Conservation (phyloP, 1,140 invertebrate species). For the Heliconius nattereri region DNA sequence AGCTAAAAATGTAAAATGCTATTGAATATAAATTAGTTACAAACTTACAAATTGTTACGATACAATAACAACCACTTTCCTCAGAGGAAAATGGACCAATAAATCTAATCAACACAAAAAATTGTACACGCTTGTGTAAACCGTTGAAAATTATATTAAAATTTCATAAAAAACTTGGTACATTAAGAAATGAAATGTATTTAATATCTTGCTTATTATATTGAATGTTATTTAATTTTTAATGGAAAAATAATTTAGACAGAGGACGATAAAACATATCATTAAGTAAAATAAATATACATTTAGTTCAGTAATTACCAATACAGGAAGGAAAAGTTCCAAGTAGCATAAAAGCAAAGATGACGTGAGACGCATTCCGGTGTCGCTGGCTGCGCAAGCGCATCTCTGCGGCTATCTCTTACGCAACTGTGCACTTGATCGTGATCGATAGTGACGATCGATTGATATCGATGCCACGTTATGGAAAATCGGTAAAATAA, state of each 20-base stretch:
- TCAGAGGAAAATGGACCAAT: conserved; percentile 7
- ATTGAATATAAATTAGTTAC: background rate
- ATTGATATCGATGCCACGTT: conserved; percentile 2
- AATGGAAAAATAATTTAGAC: too few relatives aligned
- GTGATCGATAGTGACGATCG: conserved; percentile 23
- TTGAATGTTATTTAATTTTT: too few relatives aligned
- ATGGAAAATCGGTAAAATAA: background rate
- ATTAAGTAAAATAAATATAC: too few relatives aligned
- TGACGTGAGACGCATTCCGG: conserved; percentile 19
- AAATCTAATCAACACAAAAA: background rate
- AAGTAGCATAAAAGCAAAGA: conserved; percentile 21
- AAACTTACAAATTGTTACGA: background rate
- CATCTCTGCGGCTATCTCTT: conserved; percentile 21
- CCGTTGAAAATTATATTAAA: background rate
- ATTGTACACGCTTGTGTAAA: background rate
- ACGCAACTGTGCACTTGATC: conserved; percentile 24
- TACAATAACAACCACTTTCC: background rate
- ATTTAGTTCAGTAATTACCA: background rate
- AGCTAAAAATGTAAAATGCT: too few relatives aligned
- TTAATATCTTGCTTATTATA: background rate
- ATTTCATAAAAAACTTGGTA: background rate
- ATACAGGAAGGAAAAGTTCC: conserved; percentile 4
- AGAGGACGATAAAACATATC: too few relatives aligned
- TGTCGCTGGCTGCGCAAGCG: conserved; percentile 19
- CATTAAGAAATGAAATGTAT: background rate